phyloP scores from a whole-genome alignment of 2,797 vertebrate species.

The Gadopsis marmoratus region DNA sequence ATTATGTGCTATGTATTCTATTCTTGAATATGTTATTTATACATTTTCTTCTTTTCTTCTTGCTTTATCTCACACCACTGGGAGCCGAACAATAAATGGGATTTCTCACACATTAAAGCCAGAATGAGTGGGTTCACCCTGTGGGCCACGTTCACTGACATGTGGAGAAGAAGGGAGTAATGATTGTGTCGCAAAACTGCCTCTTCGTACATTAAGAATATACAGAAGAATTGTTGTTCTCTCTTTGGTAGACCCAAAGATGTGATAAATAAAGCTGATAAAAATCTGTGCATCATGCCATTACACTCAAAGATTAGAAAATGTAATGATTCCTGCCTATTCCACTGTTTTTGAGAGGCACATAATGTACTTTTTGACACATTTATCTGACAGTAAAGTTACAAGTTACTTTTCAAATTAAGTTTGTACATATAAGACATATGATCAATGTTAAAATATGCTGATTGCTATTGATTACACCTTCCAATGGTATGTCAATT shows the following conservation, averaged over 20 bases:
- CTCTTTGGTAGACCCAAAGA: neutral
- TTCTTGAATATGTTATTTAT: neutral
- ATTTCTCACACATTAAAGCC: slow-evolving; percentile 42
- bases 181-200: slow-evolving; percentile 25
- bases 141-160: slow-evolving; percentile 31
- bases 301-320: neutral
- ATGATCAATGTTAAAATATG: neutral
- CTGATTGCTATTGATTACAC: neutral
- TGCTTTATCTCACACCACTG: slow-evolving; percentile 1
- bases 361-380: neutral
- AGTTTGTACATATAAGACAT: neutral
- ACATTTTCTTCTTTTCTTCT: neutral
- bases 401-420: neutral
- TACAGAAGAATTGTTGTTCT: neutral
- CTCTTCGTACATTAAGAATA: neutral
- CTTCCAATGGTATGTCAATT: neutral
- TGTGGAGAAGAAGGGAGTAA: slow-evolving; percentile 27
- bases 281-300: neutral
- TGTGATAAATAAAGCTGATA: neutral
- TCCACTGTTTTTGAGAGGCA: neutral
- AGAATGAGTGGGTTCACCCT: slow-evolving; percentile 38
- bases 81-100: slow-evolving; percentile 41
- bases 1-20: neutral
- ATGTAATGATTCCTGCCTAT: neutral
- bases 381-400: neutral